phyloP scores from a whole-genome alignment of 2,797 vertebrate species.

The Eulemur coronatus region DNA sequence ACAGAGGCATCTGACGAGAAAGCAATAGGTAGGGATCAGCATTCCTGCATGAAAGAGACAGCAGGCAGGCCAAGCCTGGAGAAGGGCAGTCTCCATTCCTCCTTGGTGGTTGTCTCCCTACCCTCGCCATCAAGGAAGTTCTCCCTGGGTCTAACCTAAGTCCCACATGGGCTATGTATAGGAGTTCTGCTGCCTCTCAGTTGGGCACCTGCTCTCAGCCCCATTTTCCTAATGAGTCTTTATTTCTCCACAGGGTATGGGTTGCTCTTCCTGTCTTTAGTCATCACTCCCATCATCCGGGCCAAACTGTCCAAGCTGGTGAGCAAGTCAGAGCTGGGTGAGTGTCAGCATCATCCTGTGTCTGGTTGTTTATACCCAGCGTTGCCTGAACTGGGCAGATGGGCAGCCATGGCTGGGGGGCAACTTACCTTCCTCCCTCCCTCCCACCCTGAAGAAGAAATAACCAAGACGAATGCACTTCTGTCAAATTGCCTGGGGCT shows the following conservation, averaged over 20 bases:
- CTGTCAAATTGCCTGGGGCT: background rate
- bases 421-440: background rate
- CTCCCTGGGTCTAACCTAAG: background rate
- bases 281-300: slow-evolving; percentile 92
- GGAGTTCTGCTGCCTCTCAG: background rate
- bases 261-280: slow-evolving; percentile 91
- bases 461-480: background rate
- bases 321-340: slow-evolving; percentile 92
- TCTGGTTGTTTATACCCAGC: background rate
- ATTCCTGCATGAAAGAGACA: background rate
- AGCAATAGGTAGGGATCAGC: background rate
- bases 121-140: background rate
- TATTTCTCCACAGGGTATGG: slow-evolving; percentile 89
- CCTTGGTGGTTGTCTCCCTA: background rate
- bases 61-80: background rate
- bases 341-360: slow-evolving; percentile 33
- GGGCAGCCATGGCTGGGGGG: too few species aligned
- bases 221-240: background rate
- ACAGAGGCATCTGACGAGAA: background rate
- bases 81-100: background rate
- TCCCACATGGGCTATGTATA: background rate
- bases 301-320: slow-evolving; percentile 96
- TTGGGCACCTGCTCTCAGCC: background rate
- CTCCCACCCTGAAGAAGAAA: background rate
- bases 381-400: background rate